Percentiles rank a stretch among this genome's conserved stretches.
phyloP scores from a whole-genome alignment of 2,797 vertebrate species.

The Lepus townsendii region DNA sequence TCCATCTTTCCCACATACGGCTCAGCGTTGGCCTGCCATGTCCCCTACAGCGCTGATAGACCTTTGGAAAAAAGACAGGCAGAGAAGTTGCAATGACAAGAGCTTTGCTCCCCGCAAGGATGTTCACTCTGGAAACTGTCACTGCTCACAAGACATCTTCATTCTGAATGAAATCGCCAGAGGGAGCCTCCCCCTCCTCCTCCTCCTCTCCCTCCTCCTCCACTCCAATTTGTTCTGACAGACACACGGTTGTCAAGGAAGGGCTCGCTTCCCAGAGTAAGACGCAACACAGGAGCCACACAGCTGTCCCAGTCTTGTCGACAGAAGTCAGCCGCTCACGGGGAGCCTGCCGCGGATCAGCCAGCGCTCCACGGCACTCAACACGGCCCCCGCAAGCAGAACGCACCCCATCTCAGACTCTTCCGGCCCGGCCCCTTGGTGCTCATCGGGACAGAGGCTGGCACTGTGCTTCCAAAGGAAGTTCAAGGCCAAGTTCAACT shows the following conservation, averaged over 20 bases:
- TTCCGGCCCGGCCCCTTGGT: not conserved
- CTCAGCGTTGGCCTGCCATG: not conserved
- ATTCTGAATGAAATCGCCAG: slow-evolving; percentile 25
- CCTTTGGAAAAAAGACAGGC: not conserved
- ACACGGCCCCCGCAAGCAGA: not conserved
- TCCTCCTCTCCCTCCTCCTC: not conserved
- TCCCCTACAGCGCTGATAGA: not conserved
- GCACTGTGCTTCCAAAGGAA: slow-evolving; percentile 23
- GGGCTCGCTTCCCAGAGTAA: not conserved
- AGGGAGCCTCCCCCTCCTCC: not conserved
- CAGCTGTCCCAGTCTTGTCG: not conserved
- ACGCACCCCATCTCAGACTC: not conserved
- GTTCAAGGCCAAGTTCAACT: slow-evolving; percentile 33
- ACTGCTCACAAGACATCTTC: slow-evolving; percentile 40
- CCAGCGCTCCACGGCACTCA: not conserved
- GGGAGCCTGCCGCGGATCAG: not conserved
- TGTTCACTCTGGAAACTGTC: not conserved
- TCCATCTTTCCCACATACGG: not conserved
- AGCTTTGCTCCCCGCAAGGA: not conserved
- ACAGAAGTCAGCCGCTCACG: fast-evolving
- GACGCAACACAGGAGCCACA: not conserved
- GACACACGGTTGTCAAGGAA: not conserved
- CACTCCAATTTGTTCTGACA: slow-evolving; percentile 42
- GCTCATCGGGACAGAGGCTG: slow-evolving; percentile 46
- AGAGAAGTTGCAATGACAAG: not conserved